phyloP scores from a whole-genome alignment of 2,797 vertebrate species.

The Peromyscus aztecus region DNA sequence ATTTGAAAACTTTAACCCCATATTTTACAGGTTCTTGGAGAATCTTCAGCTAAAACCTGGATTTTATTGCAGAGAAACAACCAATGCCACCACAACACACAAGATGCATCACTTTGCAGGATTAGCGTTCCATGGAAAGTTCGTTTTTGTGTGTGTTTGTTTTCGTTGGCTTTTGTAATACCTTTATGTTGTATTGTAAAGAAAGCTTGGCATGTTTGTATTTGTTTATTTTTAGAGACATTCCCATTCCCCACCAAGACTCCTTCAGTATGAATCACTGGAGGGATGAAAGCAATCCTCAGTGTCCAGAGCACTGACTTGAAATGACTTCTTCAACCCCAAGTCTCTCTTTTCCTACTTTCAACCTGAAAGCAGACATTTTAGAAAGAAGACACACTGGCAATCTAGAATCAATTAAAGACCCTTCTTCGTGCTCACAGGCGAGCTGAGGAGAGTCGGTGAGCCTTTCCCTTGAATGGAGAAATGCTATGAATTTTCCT shows the following conservation, averaged over 20 bases:
- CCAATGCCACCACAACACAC: neutral
- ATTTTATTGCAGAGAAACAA: neutral
- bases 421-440: neutral
- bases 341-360: neutral
- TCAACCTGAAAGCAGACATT: neutral
- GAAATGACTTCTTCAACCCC: neutral
- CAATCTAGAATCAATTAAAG: neutral
- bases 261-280: neutral
- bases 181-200: neutral
- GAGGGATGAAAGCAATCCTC: neutral
- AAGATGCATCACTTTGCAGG: neutral
- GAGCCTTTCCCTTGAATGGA: slow-evolving; percentile 30
- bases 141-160: neutral
- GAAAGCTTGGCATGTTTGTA: neutral
- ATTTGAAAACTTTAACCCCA: neutral
- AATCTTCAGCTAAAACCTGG: neutral
- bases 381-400: neutral
- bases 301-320: neutral
- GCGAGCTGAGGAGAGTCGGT: neutral
- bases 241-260: neutral
- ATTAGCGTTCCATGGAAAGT: neutral
- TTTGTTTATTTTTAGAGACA: neutral
- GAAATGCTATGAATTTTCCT: neutral
- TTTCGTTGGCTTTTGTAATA: neutral
- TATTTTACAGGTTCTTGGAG: neutral